These are phyloP conservation scores for Mionectes macconnelli DNA, from an alignment of 2,113 vertebrate species.

Conservation along the genomic window DNA sequence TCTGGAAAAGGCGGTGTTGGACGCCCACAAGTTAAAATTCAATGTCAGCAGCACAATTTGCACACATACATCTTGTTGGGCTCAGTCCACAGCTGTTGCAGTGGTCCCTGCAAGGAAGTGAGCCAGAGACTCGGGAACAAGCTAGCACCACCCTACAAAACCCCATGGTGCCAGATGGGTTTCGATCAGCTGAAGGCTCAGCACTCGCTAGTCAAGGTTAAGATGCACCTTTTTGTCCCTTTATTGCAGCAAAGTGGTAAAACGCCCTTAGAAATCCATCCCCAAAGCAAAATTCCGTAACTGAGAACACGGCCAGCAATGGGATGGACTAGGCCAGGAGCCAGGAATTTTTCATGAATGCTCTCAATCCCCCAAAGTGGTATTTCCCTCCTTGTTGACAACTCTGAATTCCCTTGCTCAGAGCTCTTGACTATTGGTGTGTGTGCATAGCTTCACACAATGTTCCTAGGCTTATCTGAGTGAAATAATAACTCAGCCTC, in stretches of 20 bases:
- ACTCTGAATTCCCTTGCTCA: constrained; percentile 34
- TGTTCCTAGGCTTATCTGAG: constrained; percentile 34
- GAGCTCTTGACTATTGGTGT: neutral
- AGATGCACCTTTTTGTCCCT: neutral
- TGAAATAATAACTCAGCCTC: neutral
- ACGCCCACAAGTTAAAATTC: neutral
- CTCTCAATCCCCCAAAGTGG: neutral
- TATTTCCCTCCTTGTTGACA: constrained; percentile 49
- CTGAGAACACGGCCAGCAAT: neutral
- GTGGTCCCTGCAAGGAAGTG: neutral
- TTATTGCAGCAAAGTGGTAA: neutral
- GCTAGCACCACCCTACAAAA: neutral
- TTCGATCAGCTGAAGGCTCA: accelerated
- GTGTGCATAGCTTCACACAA: neutral
- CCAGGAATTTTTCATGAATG: constrained; percentile 34
- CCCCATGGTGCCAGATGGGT: neutral
- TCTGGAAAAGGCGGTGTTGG: neutral
- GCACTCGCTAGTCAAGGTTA: neutral
- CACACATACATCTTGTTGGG: neutral
- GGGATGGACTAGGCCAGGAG: neutral
- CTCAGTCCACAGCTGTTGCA: neutral
- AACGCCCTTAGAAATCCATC: neutral
- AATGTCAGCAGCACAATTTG: neutral
- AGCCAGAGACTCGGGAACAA: neutral
- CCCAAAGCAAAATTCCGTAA: neutral